Evolutionary conservation across 2,797 vertebrate genomes (phyloP).

Genomic region (Acipenser transmontanus): DNA sequence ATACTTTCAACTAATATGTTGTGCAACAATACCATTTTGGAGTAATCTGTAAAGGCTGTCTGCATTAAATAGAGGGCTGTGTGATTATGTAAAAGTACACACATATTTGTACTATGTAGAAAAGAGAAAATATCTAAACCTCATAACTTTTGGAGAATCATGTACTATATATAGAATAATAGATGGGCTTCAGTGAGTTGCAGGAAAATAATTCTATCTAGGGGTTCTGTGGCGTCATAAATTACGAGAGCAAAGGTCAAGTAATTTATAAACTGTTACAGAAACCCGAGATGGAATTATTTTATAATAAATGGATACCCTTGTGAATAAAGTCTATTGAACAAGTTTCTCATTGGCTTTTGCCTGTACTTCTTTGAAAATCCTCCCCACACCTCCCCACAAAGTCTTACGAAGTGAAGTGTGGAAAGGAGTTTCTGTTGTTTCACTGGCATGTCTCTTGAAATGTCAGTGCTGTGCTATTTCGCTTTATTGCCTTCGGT

Average conservation of each 20-base stretch:
- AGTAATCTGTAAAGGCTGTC: conserved; percentile 14
- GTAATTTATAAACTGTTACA: too few relatives aligned
- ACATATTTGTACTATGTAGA: too few relatives aligned
- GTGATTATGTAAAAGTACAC: too few relatives aligned
- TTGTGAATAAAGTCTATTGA: background rate
- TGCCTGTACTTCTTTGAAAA: background rate
- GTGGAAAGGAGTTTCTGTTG: background rate
- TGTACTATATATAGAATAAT: too few relatives aligned
- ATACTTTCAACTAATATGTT: conserved; percentile 21
- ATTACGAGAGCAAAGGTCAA: too few relatives aligned
- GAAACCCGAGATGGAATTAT: too few relatives aligned
- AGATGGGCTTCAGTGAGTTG: too few relatives aligned
- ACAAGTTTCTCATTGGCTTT: conserved; percentile 1
- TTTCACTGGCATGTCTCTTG: background rate
- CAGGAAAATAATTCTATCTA: too few relatives aligned
- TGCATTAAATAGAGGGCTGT: conserved; percentile 4
- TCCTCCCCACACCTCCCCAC: background rate
- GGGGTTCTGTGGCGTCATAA: too few relatives aligned
- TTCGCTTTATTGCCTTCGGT: background rate
- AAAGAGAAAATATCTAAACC: too few relatives aligned
- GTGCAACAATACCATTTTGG: background rate
- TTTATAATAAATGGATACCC: too few relatives aligned
- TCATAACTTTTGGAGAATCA: too few relatives aligned
- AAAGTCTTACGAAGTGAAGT: background rate
- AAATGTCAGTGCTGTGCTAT: background rate